phyloP scores from a whole-genome alignment of 2,797 vertebrate genomes.

The Pogonophryne albipinna region DNA sequence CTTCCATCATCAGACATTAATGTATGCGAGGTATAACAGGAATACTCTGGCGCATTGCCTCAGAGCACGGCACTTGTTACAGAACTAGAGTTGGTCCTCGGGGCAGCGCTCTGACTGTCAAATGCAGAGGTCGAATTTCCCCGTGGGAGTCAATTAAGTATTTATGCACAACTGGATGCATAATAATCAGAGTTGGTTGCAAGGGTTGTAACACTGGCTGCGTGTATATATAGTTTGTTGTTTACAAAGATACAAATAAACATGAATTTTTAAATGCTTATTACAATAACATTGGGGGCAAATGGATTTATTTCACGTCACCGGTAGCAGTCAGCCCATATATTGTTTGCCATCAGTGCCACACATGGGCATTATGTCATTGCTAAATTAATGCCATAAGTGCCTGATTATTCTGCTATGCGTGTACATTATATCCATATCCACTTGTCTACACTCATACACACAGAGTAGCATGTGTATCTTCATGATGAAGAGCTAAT shows the following conservation, averaged over 20 bases:
- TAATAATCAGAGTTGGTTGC: neutral
- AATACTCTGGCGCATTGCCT: neutral
- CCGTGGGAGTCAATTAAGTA: neutral
- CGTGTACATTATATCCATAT: neutral
- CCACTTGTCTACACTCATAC: neutral
- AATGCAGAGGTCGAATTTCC: neutral
- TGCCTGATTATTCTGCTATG: neutral
- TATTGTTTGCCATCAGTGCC: neutral
- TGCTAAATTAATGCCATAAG: neutral
- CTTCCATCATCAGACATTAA: neutral
- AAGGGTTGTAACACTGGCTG: neutral
- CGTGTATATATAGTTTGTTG: neutral
- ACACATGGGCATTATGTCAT: neutral
- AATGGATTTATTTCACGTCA: neutral
- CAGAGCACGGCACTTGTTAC: neutral
- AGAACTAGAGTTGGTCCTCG: neutral
- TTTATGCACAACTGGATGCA: conserved; percentile 3
- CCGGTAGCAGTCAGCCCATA: neutral
- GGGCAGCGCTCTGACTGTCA: neutral
- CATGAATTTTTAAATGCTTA: neutral
- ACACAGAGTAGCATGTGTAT: neutral
- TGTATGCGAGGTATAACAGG: neutral
- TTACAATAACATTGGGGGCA: neutral
- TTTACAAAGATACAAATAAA: neutral
- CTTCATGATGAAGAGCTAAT: neutral